Conservation (phyloP, 2,888 invertebrate genomes). For the Drosophila stalkeri region DNA sequence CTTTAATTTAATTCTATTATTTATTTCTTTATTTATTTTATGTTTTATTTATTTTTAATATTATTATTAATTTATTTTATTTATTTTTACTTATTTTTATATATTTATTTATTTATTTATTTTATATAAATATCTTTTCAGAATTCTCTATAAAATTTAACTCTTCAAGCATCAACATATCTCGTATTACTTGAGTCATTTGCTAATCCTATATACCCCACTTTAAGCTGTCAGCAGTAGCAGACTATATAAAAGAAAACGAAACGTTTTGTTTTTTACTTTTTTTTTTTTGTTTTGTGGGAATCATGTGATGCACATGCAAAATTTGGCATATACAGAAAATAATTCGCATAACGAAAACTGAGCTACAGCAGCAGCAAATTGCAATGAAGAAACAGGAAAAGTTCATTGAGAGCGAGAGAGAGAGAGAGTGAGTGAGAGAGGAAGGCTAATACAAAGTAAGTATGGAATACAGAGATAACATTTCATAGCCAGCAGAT, state of each 20-base stretch:
- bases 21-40: no score
- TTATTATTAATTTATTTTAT: no score
- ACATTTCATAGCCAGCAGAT: slow-evolving; percentile 19
- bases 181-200: no score
- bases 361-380: slow-evolving; percentile 15
- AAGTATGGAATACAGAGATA: not conserved
- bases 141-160: not conserved
- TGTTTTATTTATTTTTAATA: no score
- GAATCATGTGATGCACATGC: slow-evolving; percentile 37
- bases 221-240: not conserved
- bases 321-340: slow-evolving; percentile 24
- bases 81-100: no score
- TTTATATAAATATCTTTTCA: no score
- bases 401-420: slow-evolving; percentile 13
- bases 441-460: not conserved
- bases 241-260: slow-evolving; percentile 17
- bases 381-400: not conserved
- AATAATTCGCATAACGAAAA: slow-evolving; percentile 29
- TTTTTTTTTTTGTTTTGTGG: not conserved
- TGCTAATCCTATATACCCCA: not conserved
- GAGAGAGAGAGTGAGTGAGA: not conserved
- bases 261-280: slow-evolving; percentile 4
- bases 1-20: no score
- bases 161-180: not conserved
- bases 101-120: no score